Evolutionary conservation across 2,888 invertebrate species (phyloP), one percentile per base, ranked within the genome.

Genomic region (Imbricaverruca yamaguchii): DNA sequence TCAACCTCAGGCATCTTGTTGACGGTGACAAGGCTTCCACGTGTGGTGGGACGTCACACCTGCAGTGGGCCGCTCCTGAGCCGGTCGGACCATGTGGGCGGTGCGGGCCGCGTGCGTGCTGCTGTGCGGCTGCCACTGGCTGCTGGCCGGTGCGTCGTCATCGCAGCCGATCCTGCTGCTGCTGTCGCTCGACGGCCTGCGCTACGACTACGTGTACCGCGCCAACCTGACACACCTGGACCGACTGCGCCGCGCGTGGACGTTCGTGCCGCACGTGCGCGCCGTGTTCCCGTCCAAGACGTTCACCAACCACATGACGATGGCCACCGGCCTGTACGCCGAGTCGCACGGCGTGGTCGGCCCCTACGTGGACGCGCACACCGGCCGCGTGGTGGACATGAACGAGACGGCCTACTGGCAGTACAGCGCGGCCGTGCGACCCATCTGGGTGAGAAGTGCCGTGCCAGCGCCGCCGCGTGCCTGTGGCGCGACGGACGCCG

Each of bases 251-350:
- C 85, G 86, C 18, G 85, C 88, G 82, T 92, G 92, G 12, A 89
- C 90, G 9, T 88, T 89, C 83, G 88, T 91, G 0, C 90, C 90
- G 82, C 89, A 90, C 84, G 89, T 92, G 88, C 87, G 87, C 79
- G 91, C 91, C 85, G 89, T 91, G 74, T 92, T 92, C 85, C 90
- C 91, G 0, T 93, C 93, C 0, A 92, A 92, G 87, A 93, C 93
- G 0, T 92, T 92, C 85, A 92, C 93, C 0, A 93, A 93, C 87
- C 93, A 93, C 87, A 91, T 91, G 85, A 90, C 92, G 0, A 91
- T 93, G 81, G 91, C 91, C 0, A 93, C 92, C 56, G 87, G 87
- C 2, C 74, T 74, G 21, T 74, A 74, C 39, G 18, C 74, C 6
- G 74, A 74, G 74, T 55, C 74, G 55, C 74, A 74, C 21, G 74